A percentile compares a stretch with the other conserved stretches of the same genome.
phyloP scores from a whole-genome alignment of 1,140 invertebrate species.

The Drosophila ambigua region DNA sequence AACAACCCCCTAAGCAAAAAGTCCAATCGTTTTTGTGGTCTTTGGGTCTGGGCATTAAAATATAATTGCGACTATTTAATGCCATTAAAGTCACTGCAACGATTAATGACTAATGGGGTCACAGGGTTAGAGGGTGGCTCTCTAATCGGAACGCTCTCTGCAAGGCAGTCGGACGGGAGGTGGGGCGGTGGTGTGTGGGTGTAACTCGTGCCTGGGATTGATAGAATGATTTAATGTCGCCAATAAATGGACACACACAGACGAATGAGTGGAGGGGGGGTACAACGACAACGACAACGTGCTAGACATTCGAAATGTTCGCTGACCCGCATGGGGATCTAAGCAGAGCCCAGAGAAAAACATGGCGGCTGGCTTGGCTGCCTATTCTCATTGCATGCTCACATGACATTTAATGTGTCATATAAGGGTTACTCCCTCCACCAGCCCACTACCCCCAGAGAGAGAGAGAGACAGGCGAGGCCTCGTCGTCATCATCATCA shows the following conservation, averaged over 20 bases:
- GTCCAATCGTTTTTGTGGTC: constrained; percentile 18
- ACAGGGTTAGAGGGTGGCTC: constrained; percentile 15
- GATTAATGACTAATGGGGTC: constrained; percentile 78
- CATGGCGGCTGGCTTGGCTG: constrained; percentile 52
- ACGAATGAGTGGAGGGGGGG: background rate
- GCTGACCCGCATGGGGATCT: constrained; percentile 48
- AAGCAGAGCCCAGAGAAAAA: constrained; percentile 38
- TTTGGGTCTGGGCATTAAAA: constrained; percentile 63
- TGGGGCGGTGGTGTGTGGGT: constrained; percentile 17
- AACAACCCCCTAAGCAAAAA: constrained; percentile 35
- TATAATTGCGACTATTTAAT: constrained; percentile 82
- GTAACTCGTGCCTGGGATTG: constrained; percentile 72
- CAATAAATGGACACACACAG: constrained; percentile 72
- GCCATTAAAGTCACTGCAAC: constrained; percentile 79
- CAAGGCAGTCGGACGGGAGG: background rate
- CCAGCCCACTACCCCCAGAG: background rate
- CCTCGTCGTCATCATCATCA: constrained; percentile 37
- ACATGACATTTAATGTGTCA: constrained; percentile 80
- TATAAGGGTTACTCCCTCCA: constrained; percentile 71
- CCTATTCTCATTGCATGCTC: constrained; percentile 68
- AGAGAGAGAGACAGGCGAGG: background rate
- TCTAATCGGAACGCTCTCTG: background rate
- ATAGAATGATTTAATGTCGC: constrained; percentile 81
- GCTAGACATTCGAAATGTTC: constrained; percentile 72
- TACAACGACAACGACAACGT: constrained; percentile 38